phyloP scores from a whole-genome alignment of 2,113 vertebrate genomes.

The Erythrocercus mccallii region DNA sequence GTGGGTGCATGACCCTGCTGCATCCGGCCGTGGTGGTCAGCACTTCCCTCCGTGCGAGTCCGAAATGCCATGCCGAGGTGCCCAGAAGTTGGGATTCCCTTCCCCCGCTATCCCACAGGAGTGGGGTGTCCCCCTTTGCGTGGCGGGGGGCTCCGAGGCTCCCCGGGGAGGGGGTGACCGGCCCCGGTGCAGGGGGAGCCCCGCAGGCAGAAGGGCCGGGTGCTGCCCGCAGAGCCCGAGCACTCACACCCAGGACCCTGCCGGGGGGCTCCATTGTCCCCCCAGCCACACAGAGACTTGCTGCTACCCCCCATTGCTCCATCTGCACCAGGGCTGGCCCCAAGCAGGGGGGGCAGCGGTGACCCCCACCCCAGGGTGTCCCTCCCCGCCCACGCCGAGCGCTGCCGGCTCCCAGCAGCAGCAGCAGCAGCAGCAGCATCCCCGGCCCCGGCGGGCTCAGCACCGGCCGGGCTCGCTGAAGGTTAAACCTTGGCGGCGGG shows the following conservation, averaged over 20 bases:
- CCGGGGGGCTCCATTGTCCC: background rate
- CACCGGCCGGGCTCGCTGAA: constrained; percentile 30
- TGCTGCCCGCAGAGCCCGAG: background rate
- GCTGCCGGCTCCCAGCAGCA: background rate
- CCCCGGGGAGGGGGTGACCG: background rate
- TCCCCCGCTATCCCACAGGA: background rate
- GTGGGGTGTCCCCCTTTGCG: accelerated
- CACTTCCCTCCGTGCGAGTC: accelerated
- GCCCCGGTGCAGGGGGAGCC: background rate
- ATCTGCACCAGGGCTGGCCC: background rate
- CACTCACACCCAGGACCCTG: background rate
- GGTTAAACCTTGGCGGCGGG: constrained; percentile 44
- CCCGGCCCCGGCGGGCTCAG: background rate
- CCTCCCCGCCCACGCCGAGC: background rate
- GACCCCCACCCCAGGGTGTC: background rate
- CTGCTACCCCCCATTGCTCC: background rate
- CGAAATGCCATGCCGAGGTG: accelerated
- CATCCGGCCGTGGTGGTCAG: background rate
- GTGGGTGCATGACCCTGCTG: background rate
- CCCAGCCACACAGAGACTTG: background rate
- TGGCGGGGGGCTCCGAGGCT: background rate
- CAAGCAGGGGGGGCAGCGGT: background rate
- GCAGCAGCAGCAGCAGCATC: background rate
- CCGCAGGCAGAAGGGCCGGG: background rate
- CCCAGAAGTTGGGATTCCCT: background rate